Conservation (phyloP, 2,113 vertebrate genomes). For the Mastomys natalensis region DNA sequence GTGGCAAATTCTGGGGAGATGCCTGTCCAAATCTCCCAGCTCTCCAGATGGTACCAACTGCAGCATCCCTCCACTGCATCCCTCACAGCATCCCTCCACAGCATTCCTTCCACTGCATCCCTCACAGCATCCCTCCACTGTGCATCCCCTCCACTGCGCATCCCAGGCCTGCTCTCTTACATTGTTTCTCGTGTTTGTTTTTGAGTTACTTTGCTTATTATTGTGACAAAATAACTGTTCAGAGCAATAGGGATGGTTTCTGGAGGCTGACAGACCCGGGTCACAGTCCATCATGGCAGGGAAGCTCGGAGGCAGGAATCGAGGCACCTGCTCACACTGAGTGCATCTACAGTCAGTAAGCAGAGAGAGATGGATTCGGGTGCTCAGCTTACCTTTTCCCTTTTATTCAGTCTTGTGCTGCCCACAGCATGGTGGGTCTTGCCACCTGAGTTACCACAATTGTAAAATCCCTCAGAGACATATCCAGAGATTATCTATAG, state of each 20-base stretch:
- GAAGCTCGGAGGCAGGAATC: not conserved
- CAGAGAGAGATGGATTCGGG: not conserved
- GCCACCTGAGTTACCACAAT: not conserved
- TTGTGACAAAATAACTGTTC: not conserved
- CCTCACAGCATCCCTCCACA: not conserved
- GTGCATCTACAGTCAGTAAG: not conserved
- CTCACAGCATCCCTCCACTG: not conserved
- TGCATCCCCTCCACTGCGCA: not conserved
- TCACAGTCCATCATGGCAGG: not conserved
- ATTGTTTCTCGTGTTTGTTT: not conserved
- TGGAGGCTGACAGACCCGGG: not conserved
- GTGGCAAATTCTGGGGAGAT: not conserved
- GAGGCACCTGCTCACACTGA: not conserved
- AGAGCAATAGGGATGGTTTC: not conserved
- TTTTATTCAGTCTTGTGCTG: not conserved
- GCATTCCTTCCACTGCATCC: too few relatives aligned
- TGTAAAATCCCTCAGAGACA: not conserved
- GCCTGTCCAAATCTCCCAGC: not conserved
- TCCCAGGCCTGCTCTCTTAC: not conserved
- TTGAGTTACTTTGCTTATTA: not conserved
- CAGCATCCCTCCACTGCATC: too few relatives aligned
- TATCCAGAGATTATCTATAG: not conserved
- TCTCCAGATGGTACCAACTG: not conserved
- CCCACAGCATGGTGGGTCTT: not conserved
- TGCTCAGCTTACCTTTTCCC: not conserved